phyloP scores from a whole-genome alignment of 2,113 vertebrate genomes.

The Chascanopsetta lugubris region DNA sequence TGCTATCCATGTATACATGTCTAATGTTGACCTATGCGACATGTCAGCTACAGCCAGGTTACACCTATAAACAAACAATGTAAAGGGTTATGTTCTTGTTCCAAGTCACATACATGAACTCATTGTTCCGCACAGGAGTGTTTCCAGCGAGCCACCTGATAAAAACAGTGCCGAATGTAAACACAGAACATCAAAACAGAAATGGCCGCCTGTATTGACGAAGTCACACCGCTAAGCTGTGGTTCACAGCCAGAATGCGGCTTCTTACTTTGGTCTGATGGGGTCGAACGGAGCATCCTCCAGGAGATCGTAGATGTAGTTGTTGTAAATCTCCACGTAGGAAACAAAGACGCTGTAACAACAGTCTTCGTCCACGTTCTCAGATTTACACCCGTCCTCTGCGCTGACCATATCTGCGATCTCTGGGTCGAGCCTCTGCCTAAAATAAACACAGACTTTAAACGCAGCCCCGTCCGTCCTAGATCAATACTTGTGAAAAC shows the following conservation, averaged over 20 bases:
- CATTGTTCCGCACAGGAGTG: conserved; percentile 87
- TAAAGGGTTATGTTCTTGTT: conserved; percentile 27
- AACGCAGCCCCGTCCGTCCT: background rate
- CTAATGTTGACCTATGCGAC: background rate
- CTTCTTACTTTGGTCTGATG: conserved; percentile 91
- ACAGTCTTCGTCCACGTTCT: conserved; percentile 92
- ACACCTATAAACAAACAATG: background rate
- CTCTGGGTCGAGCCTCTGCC: conserved; percentile 89
- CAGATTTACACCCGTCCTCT: conserved; percentile 85
- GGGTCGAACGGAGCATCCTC: conserved; percentile 88
- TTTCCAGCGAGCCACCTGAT: conserved; percentile 90
- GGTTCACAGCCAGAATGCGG: background rate
- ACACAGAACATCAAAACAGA: background rate
- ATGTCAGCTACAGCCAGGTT: conserved; percentile 52
- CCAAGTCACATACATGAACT: conserved; percentile 90
- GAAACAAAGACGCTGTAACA: conserved; percentile 95
- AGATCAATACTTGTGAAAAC: background rate
- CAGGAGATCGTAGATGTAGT: conserved; percentile 96
- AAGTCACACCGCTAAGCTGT: background rate
- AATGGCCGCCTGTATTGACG: background rate
- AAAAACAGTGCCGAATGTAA: conserved; percentile 77
- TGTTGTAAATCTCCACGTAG: conserved; percentile 98
- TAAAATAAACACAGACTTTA: conserved; percentile 49
- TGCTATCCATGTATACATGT: no score
- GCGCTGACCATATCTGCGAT: conserved; percentile 92